A percentile compares a stretch with the other conserved stretches of the same genome.
Conservation (phyloP, 2,113 vertebrate genomes). For the Pao palembangensis region DNA sequence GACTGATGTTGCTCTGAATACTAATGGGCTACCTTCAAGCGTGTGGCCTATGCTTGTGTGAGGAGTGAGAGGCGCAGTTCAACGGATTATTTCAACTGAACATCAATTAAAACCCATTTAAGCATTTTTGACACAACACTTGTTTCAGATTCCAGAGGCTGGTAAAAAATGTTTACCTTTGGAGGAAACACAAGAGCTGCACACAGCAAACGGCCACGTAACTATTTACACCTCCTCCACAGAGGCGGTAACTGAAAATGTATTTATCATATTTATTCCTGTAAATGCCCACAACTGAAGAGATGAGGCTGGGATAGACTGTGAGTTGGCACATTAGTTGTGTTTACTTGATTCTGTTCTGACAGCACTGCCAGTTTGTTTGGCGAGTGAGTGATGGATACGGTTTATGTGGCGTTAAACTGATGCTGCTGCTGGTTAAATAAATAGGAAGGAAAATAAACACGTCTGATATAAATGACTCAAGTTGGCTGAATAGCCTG, state of each 20-base stretch:
- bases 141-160: no score
- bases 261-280: no score
- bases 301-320: background rate
- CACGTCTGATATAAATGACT: conserved; percentile 14
- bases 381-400: conserved; percentile 4
- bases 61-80: conserved; percentile 5
- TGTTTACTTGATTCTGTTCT: conserved; percentile 21
- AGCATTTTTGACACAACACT: no score
- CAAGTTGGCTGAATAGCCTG: conserved; percentile 1
- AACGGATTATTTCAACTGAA: conserved; percentile 1
- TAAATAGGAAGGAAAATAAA: conserved; percentile 32
- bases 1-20: conserved; percentile 56
- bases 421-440: conserved; percentile 30
- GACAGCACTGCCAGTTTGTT: conserved; percentile 27
- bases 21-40: conserved; percentile 51
- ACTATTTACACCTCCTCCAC: no score
- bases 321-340: conserved; percentile 19
- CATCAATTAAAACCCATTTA: background rate
- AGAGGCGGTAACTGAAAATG: no score
- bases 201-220: no score
- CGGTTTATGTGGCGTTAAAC: conserved; percentile 13
- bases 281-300: no score
- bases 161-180: no score
- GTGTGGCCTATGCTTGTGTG: conserved; percentile 14
- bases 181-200: no score